phyloP scores from a whole-genome alignment of 2,113 vertebrate genomes.

The Pelobates fuscus region DNA sequence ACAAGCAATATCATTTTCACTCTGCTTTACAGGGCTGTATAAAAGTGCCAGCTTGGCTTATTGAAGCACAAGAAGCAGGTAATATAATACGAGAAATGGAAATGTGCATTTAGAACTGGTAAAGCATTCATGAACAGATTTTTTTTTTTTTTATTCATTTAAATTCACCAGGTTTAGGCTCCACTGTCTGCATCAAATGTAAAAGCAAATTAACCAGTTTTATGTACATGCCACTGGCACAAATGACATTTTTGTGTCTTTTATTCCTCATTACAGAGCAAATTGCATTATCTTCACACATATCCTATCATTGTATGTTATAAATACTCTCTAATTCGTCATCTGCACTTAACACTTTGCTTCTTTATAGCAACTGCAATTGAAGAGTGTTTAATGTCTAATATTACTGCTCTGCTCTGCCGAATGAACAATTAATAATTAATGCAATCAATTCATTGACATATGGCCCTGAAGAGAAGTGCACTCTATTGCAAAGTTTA shows the following conservation, averaged over 20 bases:
- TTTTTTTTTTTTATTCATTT: neutral
- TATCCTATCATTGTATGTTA: slow-evolving; percentile 20
- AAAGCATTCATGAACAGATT: neutral
- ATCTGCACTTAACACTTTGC: slow-evolving; percentile 46
- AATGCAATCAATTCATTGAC: slow-evolving; percentile 34
- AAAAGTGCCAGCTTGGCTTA: neutral
- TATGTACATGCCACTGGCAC: slow-evolving; percentile 37
- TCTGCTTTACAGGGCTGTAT: neutral
- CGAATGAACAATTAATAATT: slow-evolving; percentile 40
- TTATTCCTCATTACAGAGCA: slow-evolving; percentile 43
- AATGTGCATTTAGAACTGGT: slow-evolving; percentile 1
- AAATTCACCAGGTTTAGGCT: slow-evolving; percentile 9
- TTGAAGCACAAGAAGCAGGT: neutral
- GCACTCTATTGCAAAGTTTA: slow-evolving; percentile 23
- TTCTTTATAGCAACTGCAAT: slow-evolving; percentile 40
- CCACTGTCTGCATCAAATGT: slow-evolving; percentile 18
- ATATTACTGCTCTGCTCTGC: slow-evolving; percentile 27
- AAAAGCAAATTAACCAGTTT: slow-evolving; percentile 47
- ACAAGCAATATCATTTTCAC: neutral
- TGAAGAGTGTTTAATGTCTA: slow-evolving; percentile 38
- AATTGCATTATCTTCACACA: slow-evolving; percentile 49
- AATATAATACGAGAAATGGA: neutral
- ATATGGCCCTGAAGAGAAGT: slow-evolving; percentile 38
- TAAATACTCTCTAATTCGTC: slow-evolving; percentile 47
- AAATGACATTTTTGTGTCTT: slow-evolving; percentile 35